Evolutionary conservation across 1,140 invertebrate genomes (phyloP).

Genomic region (Trichomalopsis sarcophagae): DNA sequence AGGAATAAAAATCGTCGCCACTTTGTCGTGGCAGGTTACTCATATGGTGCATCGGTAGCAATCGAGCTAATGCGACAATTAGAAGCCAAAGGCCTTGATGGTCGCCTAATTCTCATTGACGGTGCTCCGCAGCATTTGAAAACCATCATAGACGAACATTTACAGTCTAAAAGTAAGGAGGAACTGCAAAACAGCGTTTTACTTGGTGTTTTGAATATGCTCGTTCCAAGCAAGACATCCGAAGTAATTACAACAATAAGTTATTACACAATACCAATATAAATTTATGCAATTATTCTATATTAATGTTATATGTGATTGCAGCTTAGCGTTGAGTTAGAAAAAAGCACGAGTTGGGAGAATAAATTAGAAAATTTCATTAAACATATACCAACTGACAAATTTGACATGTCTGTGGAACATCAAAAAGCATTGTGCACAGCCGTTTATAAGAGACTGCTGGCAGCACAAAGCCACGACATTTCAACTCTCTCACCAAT

Average conservation of each 20-base stretch:
- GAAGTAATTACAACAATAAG: constrained; percentile 55
- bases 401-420: constrained; percentile 57
- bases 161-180: constrained; percentile 15
- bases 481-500: constrained; percentile 62
- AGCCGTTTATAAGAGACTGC: constrained; percentile 77
- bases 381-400: neutral
- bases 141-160: constrained; percentile 55
- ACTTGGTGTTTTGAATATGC: constrained; percentile 56
- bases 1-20: constrained; percentile 63
- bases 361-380: constrained; percentile 67
- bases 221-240: constrained; percentile 47
- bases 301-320: no score
- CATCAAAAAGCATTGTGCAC: constrained; percentile 72
- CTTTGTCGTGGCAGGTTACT: constrained; percentile 70
- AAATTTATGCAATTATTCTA: no score
- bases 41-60: constrained; percentile 69
- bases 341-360: constrained; percentile 67
- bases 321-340: constrained; percentile 61
- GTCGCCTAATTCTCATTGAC: constrained; percentile 69
- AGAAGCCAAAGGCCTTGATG: constrained; percentile 64
- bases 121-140: constrained; percentile 69
- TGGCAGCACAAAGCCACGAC: constrained; percentile 76
- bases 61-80: constrained; percentile 67
- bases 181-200: constrained; percentile 63
- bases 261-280: neutral